Evolutionary conservation across 2,888 invertebrate species (phyloP).

Genomic region (Allolobophora icterica): DNA sequence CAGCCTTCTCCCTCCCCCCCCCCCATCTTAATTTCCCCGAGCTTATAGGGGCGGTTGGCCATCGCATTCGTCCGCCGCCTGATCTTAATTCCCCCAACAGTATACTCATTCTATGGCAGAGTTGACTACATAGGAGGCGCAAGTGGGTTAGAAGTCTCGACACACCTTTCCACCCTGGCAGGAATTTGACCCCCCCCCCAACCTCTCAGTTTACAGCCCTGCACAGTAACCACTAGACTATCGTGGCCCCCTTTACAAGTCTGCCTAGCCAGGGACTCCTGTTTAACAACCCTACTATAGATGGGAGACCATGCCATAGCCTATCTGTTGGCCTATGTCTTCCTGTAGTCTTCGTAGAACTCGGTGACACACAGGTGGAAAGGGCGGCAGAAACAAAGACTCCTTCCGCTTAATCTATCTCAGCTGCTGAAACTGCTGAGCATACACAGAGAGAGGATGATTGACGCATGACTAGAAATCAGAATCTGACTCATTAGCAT

Average conservation of each 20-base stretch:
- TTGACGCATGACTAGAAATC: background rate
- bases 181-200: background rate
- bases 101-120: no score
- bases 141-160: no score
- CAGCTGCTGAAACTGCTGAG: background rate
- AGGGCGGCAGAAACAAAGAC: background rate
- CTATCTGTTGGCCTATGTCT: background rate
- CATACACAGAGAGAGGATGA: background rate
- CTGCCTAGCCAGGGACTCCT: no score
- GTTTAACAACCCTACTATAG: no score
- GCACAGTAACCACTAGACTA: background rate
- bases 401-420: background rate
- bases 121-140: no score
- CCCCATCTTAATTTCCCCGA: no score
- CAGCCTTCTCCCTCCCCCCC: no score
- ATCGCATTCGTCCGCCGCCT: no score
- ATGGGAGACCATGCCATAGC: no score
- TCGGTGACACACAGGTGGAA: background rate
- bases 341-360: background rate
- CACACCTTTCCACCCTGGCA: no score
- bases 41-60: no score
- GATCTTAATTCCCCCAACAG: no score
- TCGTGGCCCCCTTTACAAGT: background rate
- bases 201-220: background rate
- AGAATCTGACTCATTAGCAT: background rate